Evolutionary conservation across 2,888 invertebrate species (phyloP), one percentile per base, ranked within the genome.

Genomic region (Theodoxus fluviatilis): DNA sequence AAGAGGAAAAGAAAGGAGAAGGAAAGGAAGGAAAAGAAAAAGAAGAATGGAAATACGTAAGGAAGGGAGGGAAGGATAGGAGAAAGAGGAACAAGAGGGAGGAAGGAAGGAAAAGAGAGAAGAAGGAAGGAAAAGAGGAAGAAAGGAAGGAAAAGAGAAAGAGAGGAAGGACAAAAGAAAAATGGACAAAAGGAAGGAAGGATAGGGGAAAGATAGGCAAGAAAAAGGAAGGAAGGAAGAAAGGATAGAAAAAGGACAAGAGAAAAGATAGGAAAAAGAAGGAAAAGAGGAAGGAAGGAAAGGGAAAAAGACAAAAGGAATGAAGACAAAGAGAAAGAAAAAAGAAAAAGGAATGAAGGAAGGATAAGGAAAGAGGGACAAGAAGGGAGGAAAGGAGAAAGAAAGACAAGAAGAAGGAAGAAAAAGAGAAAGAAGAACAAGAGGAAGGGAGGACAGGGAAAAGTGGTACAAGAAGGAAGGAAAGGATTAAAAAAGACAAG

Each of bases 291-390:
- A 40, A 37, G 37, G 43, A 25, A 40, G 18, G 28, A 40, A 15
- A 40, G 25, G 15, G 25, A 25, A 65, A 6, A 40, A 28, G 22
- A 25, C 6, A 65, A 28, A 65, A 6, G 28, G 65, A 65, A 25
- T 25, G 22, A 12, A 40, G 2, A 37, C n/a, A 25, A 40, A 28
- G 43, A 15, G 25, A 15, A 65, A 28, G 43, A 40, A 65, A 28
- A 40, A 2, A 65, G 43, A 65, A 12, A 28, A 65, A 28, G 43
- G 40, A 65, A 22, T 4, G 28, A 59, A 4, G 6, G 28, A 28
- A 22, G 28, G 43, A 40, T 2, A 65, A 28, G 25, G 43, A 65
- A 28, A 65, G 43, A 65, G 28, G 28, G 22, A 65, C 37, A 63
- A 6, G 6, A 38, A 22, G 38, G 18, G 22, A 63, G n/a, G n/a